Evolutionary conservation across 1,140 invertebrate genomes (phyloP).

Genomic region (Pseudomyrmex cubaensis): DNA sequence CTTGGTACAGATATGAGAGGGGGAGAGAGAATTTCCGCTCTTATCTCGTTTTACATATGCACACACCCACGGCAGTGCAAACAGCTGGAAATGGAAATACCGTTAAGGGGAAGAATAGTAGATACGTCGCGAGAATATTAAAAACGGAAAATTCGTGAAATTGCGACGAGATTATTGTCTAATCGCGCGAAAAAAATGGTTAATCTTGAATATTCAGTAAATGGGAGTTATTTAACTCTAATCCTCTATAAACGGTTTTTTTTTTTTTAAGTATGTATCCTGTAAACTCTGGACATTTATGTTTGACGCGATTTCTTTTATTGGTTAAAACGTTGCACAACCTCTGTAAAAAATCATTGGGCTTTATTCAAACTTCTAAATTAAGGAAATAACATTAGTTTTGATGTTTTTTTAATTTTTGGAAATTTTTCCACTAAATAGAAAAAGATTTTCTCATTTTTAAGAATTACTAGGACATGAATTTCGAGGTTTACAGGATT

Average conservation of each 20-base stretch:
- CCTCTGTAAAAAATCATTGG: no score
- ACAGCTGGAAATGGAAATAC: constrained; percentile 42
- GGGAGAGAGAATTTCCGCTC: background rate
- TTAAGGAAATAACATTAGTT: no score
- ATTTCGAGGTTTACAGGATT: no score
- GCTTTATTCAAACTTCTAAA: no score
- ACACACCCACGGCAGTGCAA: constrained; percentile 18
- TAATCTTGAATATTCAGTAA: constrained; percentile 29
- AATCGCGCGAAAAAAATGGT: constrained; percentile 13
- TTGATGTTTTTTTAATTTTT: no score
- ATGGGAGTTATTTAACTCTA: constrained; percentile 10
- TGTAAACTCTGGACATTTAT: no score
- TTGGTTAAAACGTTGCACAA: no score
- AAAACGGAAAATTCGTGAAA: constrained; percentile 34
- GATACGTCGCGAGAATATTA: constrained; percentile 48
- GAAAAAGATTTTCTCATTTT: no score
- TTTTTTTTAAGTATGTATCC: no score
- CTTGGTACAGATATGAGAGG: constrained; percentile 44
- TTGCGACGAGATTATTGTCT: constrained; percentile 33
- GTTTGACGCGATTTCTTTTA: no score
- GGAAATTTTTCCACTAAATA: no score
- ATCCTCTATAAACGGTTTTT: background rate
- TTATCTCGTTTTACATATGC: constrained; percentile 53
- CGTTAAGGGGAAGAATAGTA: constrained; percentile 17
- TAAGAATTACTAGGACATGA: no score